Base-by-base conservation (phyloP, 2,797 vertebrate species). In the Morus bassanus region DNA sequence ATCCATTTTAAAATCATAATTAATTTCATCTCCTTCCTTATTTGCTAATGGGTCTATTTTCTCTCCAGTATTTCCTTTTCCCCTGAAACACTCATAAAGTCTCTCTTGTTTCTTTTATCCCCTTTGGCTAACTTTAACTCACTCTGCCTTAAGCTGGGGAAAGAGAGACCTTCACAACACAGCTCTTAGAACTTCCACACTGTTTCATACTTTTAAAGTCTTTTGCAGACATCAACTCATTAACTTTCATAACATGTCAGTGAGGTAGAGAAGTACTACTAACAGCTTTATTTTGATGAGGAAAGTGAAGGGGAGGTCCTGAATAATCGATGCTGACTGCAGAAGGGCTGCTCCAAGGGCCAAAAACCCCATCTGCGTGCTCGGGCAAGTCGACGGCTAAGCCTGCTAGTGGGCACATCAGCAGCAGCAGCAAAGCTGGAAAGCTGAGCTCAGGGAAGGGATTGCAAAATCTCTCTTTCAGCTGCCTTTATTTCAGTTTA, bases 121-220 rank as follows among this genome's bases (percentile, higher is more conserved):
- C 65, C 88, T 92, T 94, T 91, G 88, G 95, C 94, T 96, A 95
- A 91, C 88, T 95, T 96, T 95, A 97, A 96, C 95, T 93, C 89
- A 10, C 94, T 95, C 87, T 72, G 64, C 67, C 86, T 95, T 79
- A 78, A 93, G 83, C 57, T 68, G 45, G n/a, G 64, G 37, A 94
- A 89, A 80, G 73, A 85, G 56, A 93, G n/a, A 70, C 57, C 61
- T 81, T 72, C 77, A 91, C 60, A 96, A 88, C 82, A 88, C 54
- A 76, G 64, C 1, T 2, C 85, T 92, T 76, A 67, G n/a, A 91
- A 87, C 88, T 94, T 92, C 70, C 65, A 92, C 63, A 67, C 50
- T 17, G 1, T 91, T 92, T 89, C 56, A 93, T 79, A 69, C 43
- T 81, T 96, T 77, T 70, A 27, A 91, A 91, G 64, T 88, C 75